Conservation (phyloP, 2,888 invertebrate genomes). For the Pheosia tremula region DNA sequence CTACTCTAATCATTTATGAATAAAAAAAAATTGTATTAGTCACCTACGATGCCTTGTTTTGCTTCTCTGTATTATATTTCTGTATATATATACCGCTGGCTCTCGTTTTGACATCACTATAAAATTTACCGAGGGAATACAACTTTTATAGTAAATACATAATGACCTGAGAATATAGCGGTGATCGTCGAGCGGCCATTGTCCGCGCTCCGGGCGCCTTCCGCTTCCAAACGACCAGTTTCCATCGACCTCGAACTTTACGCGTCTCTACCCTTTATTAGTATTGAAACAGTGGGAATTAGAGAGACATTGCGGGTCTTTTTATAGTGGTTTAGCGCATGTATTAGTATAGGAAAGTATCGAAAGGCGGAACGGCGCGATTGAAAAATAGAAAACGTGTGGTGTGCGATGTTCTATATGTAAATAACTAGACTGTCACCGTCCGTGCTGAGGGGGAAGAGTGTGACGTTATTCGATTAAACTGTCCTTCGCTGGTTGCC, state of each 20-base stretch:
- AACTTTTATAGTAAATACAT: conserved; percentile 76
- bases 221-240: conserved; percentile 66
- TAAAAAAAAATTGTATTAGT: too few relatives aligned
- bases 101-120: too few relatives aligned
- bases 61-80: too few relatives aligned
- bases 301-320: conserved; percentile 51
- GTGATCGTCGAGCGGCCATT: conserved; percentile 76
- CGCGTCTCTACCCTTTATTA: conserved; percentile 52
- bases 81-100: too few relatives aligned
- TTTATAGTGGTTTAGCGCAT: conserved; percentile 51
- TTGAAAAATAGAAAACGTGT: conserved; percentile 80
- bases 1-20: conserved; percentile 35
- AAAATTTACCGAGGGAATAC: conserved; percentile 46
- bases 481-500: conserved; percentile 23
- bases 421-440: conserved; percentile 60
- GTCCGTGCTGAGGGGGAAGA: conserved; percentile 47
- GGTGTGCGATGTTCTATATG: conserved; percentile 58
- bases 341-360: conserved; percentile 77
- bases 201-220: conserved; percentile 75
- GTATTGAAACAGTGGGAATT: conserved; percentile 38
- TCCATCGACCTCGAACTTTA: conserved; percentile 58
- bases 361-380: conserved; percentile 78
- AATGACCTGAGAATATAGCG: conserved; percentile 78
- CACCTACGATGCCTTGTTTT: too few relatives aligned
- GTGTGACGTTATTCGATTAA: conserved; percentile 37